Conservation (phyloP, 1,140 invertebrate species). For the Ylistrum balloti region DNA sequence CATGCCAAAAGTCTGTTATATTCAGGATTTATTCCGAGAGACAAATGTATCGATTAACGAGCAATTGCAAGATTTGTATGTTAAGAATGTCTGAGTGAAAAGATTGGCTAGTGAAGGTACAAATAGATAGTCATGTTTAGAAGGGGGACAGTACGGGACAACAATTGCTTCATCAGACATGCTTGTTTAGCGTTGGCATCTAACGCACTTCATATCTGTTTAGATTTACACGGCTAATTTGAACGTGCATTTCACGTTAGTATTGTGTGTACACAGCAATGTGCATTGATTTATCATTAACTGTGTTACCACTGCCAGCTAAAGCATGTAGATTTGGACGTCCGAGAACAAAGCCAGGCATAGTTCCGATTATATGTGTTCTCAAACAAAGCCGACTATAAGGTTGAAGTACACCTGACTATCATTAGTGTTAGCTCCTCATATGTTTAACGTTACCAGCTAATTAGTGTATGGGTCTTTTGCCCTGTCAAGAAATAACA, state of each 20-base stretch:
- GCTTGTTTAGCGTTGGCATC: not conserved
- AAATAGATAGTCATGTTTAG: too few relatives aligned
- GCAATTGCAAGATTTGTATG: too few relatives aligned
- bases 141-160: not conserved
- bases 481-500: not conserved
- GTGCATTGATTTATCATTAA: conserved; percentile 26
- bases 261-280: not conserved
- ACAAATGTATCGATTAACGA: too few relatives aligned
- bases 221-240: conserved; percentile 20
- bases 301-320: not conserved
- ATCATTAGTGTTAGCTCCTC: not conserved
- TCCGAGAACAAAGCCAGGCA: not conserved
- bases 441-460: not conserved
- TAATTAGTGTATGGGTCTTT: not conserved
- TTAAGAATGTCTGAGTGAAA: too few relatives aligned
- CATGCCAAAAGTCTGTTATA: too few relatives aligned
- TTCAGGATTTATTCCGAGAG: too few relatives aligned
- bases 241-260: conserved; percentile 9
- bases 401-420: not conserved
- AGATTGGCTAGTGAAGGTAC: too few relatives aligned
- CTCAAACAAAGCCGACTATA: not conserved
- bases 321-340: not conserved
- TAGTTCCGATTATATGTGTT: not conserved
- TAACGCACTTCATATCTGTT: not conserved
- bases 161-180: not conserved